phyloP scores from a whole-genome alignment of 2,113 vertebrate species.

The Neogale vison region DNA sequence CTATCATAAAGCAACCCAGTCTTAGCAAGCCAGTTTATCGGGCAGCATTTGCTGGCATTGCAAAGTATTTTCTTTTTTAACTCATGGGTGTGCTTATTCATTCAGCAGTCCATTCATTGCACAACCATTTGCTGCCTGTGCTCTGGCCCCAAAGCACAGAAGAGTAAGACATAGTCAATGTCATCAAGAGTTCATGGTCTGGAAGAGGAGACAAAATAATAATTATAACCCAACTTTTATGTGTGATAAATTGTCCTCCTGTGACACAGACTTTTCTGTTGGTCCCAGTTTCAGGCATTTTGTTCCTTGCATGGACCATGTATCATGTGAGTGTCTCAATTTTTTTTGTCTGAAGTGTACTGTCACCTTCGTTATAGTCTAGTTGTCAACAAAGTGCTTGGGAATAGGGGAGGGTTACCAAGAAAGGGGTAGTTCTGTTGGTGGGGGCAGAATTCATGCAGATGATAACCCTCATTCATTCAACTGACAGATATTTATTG shows the following conservation, averaged over 20 bases:
- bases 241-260: not conserved
- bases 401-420: not conserved
- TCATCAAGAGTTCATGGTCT: not conserved
- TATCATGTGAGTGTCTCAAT: not conserved
- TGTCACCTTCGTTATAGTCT: not conserved
- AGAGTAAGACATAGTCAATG: not conserved
- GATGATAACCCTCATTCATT: not conserved
- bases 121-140: not conserved
- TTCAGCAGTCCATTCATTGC: not conserved
- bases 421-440: not conserved
- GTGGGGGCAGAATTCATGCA: not conserved
- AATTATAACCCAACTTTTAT: not conserved
- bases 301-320: not conserved
- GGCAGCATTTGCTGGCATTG: not conserved
- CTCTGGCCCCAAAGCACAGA: not conserved
- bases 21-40: not conserved
- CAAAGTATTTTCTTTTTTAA: slow-evolving; percentile 9
- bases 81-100: not conserved
- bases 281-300: not conserved
- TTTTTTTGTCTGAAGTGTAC: not conserved
- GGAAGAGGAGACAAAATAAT: not conserved
- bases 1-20: not conserved
- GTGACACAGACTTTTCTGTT: not conserved
- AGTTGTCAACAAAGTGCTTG: not conserved
- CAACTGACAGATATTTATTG: not conserved